Evolutionary conservation across 2,797 vertebrate species (phyloP).

Genomic region (Lophius americanus): DNA sequence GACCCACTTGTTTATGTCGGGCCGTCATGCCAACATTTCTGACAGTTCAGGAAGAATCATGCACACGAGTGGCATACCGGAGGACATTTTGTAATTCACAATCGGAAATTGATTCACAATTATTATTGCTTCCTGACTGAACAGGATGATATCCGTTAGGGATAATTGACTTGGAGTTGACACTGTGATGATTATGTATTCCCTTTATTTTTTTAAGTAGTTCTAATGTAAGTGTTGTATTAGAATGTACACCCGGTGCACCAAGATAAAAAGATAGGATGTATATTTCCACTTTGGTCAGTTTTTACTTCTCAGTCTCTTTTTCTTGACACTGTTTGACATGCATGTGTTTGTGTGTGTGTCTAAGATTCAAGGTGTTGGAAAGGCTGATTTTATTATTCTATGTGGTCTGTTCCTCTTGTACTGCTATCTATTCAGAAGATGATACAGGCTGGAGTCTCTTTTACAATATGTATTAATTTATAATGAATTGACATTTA

Average conservation of each 20-base stretch:
- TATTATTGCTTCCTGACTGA: no score
- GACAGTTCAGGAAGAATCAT: no score
- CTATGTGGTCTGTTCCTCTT: slow-evolving; percentile 36
- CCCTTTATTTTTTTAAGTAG: no score
- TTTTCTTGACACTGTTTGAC: slow-evolving; percentile 4
- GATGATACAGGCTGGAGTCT: slow-evolving; percentile 10
- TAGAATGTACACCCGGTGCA: slow-evolving; percentile 29
- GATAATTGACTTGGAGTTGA: no score
- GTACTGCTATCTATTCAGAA: slow-evolving; percentile 17
- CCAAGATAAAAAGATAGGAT: slow-evolving; percentile 15
- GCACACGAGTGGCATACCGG: no score
- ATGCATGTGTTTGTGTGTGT: slow-evolving; percentile 14
- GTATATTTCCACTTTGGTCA: slow-evolving; percentile 44
- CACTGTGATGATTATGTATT: no score
- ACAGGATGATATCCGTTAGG: no score
- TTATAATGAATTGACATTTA: slow-evolving; percentile 2
- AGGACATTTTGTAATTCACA: no score
- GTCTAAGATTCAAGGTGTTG: slow-evolving; percentile 2
- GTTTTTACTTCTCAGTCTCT: slow-evolving; percentile 67
- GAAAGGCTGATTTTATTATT: slow-evolving; percentile 32
- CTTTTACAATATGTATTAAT: background rate
- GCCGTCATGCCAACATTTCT: no score
- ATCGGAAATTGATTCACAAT: no score
- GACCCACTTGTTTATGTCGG: no score
- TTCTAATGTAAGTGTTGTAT: background rate